Evolutionary conservation across 2,888 invertebrate genomes (phyloP).

Genomic region (Drosophila heteroneura): DNA sequence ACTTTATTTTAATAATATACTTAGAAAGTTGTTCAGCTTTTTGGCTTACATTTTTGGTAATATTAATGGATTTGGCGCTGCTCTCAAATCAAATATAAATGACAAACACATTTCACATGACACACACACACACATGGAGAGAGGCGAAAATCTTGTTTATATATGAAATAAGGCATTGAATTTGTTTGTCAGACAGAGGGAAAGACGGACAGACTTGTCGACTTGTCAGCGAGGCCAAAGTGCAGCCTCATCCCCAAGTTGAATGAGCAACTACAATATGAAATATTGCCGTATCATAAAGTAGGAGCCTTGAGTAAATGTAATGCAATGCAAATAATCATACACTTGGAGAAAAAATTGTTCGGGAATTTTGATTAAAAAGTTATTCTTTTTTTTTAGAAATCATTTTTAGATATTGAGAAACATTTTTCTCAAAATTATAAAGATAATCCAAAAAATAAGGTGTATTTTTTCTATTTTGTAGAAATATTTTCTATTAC

Average conservation of each 20-base stretch:
- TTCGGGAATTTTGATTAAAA: neutral
- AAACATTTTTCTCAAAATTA: neutral
- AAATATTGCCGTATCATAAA: slow-evolving; percentile 61
- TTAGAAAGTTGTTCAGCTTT: slow-evolving; percentile 2
- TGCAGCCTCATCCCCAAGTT: slow-evolving; percentile 43
- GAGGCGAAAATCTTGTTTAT: slow-evolving; percentile 6
- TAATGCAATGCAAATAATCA: slow-evolving; percentile 42
- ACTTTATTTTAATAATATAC: neutral
- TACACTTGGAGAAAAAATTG: neutral
- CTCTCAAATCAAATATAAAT: slow-evolving; percentile 51
- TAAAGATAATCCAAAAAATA: neutral
- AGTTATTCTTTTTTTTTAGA: neutral
- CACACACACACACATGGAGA: neutral
- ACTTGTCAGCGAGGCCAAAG: slow-evolving; percentile 24
- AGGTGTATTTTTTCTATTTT: neutral
- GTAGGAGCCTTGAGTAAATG: slow-evolving; percentile 25
- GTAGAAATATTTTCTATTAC: neutral
- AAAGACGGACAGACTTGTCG: neutral
- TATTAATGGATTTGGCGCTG: slow-evolving; percentile 32
- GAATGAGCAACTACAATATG: slow-evolving; percentile 32
- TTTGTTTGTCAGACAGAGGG: slow-evolving; percentile 33
- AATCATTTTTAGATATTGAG: neutral
- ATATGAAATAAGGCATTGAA: slow-evolving; percentile 45
- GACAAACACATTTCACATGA: slow-evolving; percentile 34
- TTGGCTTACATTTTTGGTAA: slow-evolving; percentile 18